Evolutionary conservation across 64 coral and sea anemone genomes (phyloP).

Genomic region (Montipora efflorescens): DNA sequence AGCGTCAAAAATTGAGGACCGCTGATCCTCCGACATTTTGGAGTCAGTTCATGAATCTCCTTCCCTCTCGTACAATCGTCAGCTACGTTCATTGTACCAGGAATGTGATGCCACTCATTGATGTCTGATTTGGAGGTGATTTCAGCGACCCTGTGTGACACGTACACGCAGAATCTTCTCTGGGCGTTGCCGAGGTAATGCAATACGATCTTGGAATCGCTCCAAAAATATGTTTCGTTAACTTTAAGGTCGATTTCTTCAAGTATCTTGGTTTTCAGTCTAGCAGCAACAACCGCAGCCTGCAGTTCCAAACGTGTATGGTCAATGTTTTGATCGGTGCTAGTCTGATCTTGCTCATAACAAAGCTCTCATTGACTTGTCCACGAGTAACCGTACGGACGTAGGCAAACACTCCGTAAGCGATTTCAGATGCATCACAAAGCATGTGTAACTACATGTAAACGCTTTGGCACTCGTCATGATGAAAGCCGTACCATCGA

Average conservation of each 20-base stretch:
- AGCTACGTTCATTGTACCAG: neutral
- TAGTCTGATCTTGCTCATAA: conserved; percentile 16
- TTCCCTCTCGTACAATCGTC: neutral
- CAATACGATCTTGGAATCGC: neutral
- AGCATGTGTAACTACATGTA: neutral
- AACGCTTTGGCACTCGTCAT: neutral
- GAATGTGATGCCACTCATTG: conserved; percentile 2
- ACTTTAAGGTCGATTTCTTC: neutral
- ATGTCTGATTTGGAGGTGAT: neutral
- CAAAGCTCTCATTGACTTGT: conserved; percentile 4
- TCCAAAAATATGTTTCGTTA: neutral
- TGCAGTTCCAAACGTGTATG: neutral
- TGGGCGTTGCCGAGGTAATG: neutral
- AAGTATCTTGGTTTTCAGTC: conserved; percentile 4
- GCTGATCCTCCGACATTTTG: conserved; percentile 8
- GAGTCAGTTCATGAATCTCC: neutral
- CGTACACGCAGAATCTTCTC: conserved; percentile 12
- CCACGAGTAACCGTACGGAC: neutral
- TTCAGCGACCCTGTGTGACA: conserved; percentile 9
- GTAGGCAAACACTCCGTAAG: conserved; percentile 54
- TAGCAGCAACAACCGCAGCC: neutral
- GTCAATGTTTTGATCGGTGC: conserved; percentile 22
- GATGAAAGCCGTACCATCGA: neutral
- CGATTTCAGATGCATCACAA: neutral
- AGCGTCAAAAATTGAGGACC: conserved; percentile 3